Evolutionary conservation across 2,888 invertebrate genomes (phyloP), one percentile per base, ranked within the genome.

Genomic region (Melipona bicolor): DNA sequence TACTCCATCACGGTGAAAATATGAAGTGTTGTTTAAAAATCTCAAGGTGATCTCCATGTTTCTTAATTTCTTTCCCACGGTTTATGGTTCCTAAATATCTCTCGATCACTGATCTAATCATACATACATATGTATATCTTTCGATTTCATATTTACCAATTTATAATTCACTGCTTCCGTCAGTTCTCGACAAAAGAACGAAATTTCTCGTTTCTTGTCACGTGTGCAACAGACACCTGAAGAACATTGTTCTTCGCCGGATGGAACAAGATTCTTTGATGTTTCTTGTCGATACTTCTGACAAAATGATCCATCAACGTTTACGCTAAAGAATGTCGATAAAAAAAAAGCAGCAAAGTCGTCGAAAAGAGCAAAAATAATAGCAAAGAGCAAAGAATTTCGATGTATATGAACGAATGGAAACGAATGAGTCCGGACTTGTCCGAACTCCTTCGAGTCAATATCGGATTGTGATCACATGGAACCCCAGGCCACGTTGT

Each of bases 351-450:
- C 3, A 36, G 49, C 15, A 2, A 50, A 17, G 4, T 17, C 15
- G 3, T n/a, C 4, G 13, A 17, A 62, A 69, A 80, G 67, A 50
- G 3, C 15, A 17, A 64, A 77, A 71, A 49, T 52, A 61, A 75
- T 73, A 70, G 56, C 24, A 52, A 83, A 69, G 54, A 81, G 75
- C 65, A 79, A 79, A 84, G 64, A 69, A 80, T 61, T 79, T 82
- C 49, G 54, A 68, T 71, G 77, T 74, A 67, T 43, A 80, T 67
- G 82, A 81, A 86, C 90, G 90, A 88, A 83, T 65, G 86, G 83
- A 85, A 86, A 85, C 90, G 88, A 90, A 77, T 74, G 79, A 82
- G 73, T 76, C 83, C 87, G 90, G 87, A 86, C 71, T 83, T 79
- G 76, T 73, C 89, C 91, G 90, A 90, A 79, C 81, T 61, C 71